phyloP scores from a whole-genome alignment of 2,113 vertebrate species.

The Nesoenas mayeri region DNA sequence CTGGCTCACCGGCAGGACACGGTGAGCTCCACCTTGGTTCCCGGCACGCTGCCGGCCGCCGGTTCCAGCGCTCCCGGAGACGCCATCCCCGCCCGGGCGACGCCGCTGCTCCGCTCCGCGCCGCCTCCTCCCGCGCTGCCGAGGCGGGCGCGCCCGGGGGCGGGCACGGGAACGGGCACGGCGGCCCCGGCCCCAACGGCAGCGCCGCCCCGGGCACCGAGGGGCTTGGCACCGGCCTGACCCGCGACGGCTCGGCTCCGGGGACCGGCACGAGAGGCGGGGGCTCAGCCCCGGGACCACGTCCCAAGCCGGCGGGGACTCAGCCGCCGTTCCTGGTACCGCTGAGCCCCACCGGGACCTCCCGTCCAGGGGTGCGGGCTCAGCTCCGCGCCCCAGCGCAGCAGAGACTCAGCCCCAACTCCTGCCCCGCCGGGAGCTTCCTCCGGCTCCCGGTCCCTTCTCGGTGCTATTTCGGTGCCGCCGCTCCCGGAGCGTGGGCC shows the following conservation, averaged over 20 bases:
- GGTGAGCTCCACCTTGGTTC: conserved; percentile 93
- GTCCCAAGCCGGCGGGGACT: no score
- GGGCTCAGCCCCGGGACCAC: no score
- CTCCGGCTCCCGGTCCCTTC: conserved; percentile 21
- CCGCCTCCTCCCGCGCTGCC: conserved; percentile 18
- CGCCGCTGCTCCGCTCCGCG: not conserved
- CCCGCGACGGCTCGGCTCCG: no score
- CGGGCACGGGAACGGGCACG: not conserved
- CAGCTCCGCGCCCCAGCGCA: not conserved
- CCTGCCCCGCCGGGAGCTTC: not conserved
- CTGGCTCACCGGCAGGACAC: conserved; percentile 90
- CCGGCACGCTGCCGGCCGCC: conserved; percentile 84
- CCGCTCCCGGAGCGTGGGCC: conserved; percentile 17
- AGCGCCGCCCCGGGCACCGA: not conserved
- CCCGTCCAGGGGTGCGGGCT: not conserved
- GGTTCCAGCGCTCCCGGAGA: conserved; percentile 86
- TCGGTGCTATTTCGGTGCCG: not conserved
- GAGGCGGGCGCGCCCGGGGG: conserved; percentile 44
- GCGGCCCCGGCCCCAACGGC: not conserved
- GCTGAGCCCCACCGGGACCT: not conserved
- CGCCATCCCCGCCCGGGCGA: conserved; percentile 79
- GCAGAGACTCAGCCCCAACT: not conserved
- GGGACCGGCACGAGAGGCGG: no score
- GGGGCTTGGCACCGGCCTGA: no score
- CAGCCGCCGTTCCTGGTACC: not conserved